These are phyloP conservation scores for Elanus axillaris DNA, from an alignment of 2,113 vertebrate genomes.

Conservation along the genomic window DNA sequence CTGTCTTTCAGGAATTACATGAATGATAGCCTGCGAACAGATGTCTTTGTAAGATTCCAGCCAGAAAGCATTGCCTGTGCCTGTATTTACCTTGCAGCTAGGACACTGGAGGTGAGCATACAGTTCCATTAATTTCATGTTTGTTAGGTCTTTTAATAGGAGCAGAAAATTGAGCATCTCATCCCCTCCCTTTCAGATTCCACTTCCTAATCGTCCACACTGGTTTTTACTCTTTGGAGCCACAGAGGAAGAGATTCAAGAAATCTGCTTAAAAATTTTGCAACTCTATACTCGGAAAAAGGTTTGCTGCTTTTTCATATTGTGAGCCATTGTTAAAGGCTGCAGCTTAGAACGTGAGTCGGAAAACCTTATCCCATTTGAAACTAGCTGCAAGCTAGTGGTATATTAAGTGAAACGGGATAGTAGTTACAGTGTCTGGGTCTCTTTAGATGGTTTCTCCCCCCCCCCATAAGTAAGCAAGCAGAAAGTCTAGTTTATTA, in stretches of 20 bases:
- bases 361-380: background rate
- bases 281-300: constrained; percentile 80
- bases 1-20: constrained; percentile 84
- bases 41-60: constrained; percentile 84
- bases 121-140: background rate
- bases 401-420: background rate
- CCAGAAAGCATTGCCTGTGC: constrained; percentile 86
- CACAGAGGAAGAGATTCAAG: constrained; percentile 81
- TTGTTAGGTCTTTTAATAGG: background rate
- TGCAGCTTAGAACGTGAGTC: background rate
- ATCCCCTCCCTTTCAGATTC: constrained; percentile 71
- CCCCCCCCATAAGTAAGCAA: background rate
- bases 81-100: constrained; percentile 83
- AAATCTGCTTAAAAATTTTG: constrained; percentile 81
- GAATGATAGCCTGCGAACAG: constrained; percentile 86
- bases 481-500: background rate
- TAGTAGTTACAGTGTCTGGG: background rate
- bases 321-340: background rate
- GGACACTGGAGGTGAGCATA: constrained; percentile 77
- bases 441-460: background rate
- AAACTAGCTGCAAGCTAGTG: background rate
- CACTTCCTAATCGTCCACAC: constrained; percentile 81
- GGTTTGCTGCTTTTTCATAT: constrained; percentile 46
- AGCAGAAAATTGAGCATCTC: background rate
- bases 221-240: constrained; percentile 86